Percentiles rank a stretch among this genome's conserved stretches.
Evolutionary conservation across 2,888 invertebrate species (phyloP).

Genomic region (Trachelus stipa): DNA sequence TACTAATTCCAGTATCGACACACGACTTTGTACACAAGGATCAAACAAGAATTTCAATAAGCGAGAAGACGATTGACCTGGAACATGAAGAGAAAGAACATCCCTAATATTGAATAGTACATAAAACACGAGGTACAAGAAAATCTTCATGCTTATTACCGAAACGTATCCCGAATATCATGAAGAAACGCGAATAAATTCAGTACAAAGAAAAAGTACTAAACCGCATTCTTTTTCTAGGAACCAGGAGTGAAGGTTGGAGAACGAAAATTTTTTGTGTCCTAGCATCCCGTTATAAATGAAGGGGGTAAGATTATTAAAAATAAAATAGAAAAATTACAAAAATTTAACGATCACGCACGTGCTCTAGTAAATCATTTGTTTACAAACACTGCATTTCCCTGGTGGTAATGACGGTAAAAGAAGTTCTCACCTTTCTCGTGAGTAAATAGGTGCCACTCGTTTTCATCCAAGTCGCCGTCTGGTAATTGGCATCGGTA

Average conservation of each 20-base stretch:
- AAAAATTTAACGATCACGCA: slow-evolving; percentile 24
- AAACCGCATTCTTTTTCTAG: background rate
- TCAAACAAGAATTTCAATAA: background rate
- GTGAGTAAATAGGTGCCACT: slow-evolving; percentile 16
- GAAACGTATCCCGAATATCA: background rate
- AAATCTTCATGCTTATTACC: background rate
- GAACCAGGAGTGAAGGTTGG: slow-evolving; percentile 5
- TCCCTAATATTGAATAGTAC: background rate
- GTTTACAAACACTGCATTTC: slow-evolving; percentile 2
- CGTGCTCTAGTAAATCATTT: slow-evolving; percentile 4
- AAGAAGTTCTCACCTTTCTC: slow-evolving; percentile 11
- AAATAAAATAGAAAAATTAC: slow-evolving; percentile 28
- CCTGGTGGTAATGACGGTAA: background rate
- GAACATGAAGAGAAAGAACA: background rate
- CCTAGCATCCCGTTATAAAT: slow-evolving; percentile 33
- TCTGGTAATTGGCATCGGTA: background rate
- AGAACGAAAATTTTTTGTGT: slow-evolving; percentile 4
- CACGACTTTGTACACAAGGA: background rate
- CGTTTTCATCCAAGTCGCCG: background rate
- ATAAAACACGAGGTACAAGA: background rate
- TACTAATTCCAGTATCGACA: background rate
- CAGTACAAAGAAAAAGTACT: background rate
- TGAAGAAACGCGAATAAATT: background rate
- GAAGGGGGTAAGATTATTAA: slow-evolving; percentile 34
- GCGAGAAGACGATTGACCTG: background rate